Conservation (phyloP, 1,140 invertebrate species). For the Zaprionus davidi region DNA sequence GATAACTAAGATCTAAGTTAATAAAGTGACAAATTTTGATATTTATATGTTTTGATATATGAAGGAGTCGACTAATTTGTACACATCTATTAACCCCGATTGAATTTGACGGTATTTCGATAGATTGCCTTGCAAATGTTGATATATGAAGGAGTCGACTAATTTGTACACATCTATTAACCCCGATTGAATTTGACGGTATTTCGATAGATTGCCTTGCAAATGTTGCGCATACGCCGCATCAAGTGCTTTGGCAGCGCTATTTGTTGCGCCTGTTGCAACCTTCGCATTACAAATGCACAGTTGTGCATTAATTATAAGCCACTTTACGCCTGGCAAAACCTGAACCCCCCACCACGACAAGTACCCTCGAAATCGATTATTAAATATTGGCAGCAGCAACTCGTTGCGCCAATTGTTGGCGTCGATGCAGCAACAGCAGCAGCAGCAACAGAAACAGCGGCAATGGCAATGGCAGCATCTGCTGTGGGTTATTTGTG, state of each 20-base stretch:
- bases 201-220: neutral
- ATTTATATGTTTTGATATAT: neutral
- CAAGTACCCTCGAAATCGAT: conserved; percentile 34
- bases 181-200: neutral
- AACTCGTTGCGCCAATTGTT: conserved; percentile 37
- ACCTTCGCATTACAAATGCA: conserved; percentile 19
- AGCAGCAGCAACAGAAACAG: neutral
- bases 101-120: neutral
- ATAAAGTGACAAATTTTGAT: neutral
- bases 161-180: neutral
- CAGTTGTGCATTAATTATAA: conserved; percentile 63
- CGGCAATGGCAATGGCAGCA: conserved; percentile 2
- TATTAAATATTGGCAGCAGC: conserved; percentile 69
- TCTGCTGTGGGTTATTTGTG: conserved; percentile 30
- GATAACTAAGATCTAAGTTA: neutral
- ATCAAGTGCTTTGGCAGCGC: conserved; percentile 11
- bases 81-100: neutral
- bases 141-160: neutral
- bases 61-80: neutral
- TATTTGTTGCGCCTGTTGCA: conserved; percentile 13
- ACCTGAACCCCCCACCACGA: conserved; percentile 8
- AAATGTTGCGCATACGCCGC: conserved; percentile 14
- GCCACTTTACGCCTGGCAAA: conserved; percentile 45
- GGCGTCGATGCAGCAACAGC: neutral
- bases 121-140: neutral